Evolutionary conservation across 2,113 vertebrate species (phyloP).

Genomic region (Lagopus muta): DNA sequence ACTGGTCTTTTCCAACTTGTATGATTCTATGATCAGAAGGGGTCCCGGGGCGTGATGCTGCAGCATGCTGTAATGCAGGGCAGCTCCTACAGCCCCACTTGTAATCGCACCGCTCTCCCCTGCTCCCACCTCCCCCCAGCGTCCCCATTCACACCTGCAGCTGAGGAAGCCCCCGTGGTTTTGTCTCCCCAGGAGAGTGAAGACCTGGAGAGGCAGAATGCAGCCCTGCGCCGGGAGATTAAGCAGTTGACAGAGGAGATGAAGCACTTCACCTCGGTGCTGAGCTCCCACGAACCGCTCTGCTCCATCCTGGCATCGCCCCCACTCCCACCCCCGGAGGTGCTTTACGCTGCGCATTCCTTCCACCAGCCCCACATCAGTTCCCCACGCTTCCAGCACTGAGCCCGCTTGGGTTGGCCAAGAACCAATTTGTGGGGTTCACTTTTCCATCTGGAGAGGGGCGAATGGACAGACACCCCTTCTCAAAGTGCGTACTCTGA

Average conservation of each 20-base stretch:
- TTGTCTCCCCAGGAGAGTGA: slow-evolving; percentile 89
- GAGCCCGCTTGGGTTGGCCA: slow-evolving; percentile 52
- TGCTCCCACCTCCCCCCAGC: not conserved
- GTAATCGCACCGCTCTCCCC: not conserved
- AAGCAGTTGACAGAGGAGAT: slow-evolving; percentile 92
- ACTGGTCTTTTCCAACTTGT: too few species aligned
- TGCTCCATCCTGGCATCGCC: slow-evolving; percentile 84
- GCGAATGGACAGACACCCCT: not conserved
- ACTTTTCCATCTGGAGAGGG: not conserved
- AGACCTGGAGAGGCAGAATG: slow-evolving; percentile 93
- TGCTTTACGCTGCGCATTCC: slow-evolving; percentile 83
- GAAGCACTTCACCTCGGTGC: slow-evolving; percentile 89
- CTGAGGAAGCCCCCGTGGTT: not conserved
- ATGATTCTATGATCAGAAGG: too few species aligned
- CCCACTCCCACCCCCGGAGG: slow-evolving; percentile 79
- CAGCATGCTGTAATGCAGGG: too few species aligned
- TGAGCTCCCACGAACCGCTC: slow-evolving; percentile 91
- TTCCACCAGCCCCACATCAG: slow-evolving; percentile 88
- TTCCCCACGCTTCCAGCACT: slow-evolving; percentile 91
- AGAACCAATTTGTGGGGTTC: not conserved
- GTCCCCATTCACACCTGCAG: not conserved
- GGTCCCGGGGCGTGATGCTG: not conserved
- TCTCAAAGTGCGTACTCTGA: slow-evolving; percentile 19
- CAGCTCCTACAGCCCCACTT: not conserved
- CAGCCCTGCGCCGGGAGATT: slow-evolving; percentile 92